Base-by-base conservation (phyloP, 2,113 vertebrate genomes). In the Lepus europaeus region DNA sequence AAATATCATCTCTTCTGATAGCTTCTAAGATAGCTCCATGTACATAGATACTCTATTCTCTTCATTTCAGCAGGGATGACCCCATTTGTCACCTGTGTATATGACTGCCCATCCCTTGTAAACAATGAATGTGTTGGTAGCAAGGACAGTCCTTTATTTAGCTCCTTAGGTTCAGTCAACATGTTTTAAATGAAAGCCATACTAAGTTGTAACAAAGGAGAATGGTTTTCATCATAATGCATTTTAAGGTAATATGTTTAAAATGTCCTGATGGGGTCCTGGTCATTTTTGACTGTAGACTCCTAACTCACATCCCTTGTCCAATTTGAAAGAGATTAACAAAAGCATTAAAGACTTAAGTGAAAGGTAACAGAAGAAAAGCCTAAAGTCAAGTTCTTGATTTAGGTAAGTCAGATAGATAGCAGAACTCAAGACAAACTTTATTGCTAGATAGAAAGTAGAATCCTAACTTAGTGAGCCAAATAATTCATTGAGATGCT, bases 391-490 rank as follows among this genome's bases (percentile, higher is more conserved):
- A 66, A 78, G 12, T 39, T 53, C 63, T 89, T 51, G 53, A 56
- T 93, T 81, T 82, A 80, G 31, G 27, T 85, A 76, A 89, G 76
- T 81, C 59, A 77, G 49, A 86, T 77, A n/a, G 69, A 63, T 72
- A 72, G 66, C 7, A 91, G 45, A 56, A 93, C 45, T 89, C 69
- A 61, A 91, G 45, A 45, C n/a, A 89, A 84, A 85, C 8, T 19
- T 72, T 89, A 88, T 59, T 76, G 59, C 39, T 64, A 53, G 17
- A 49, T 80, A 93, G 80, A 90, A 82, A 87, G 39, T 39, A 74
- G 73, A 91, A 87, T 49, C 63, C 25, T 33, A 85, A 70, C n/a
- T 88, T 49, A 59, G 22, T 64, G 14, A 93, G 51, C 23, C 20
- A 85, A 83, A 80, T 36, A 36, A 45, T 45, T 45, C 45, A 73